Percentiles rank a stretch among this genome's conserved stretches.
Evolutionary conservation across 2,113 vertebrate species (phyloP).

Genomic region (Acrocephalus kingi): DNA sequence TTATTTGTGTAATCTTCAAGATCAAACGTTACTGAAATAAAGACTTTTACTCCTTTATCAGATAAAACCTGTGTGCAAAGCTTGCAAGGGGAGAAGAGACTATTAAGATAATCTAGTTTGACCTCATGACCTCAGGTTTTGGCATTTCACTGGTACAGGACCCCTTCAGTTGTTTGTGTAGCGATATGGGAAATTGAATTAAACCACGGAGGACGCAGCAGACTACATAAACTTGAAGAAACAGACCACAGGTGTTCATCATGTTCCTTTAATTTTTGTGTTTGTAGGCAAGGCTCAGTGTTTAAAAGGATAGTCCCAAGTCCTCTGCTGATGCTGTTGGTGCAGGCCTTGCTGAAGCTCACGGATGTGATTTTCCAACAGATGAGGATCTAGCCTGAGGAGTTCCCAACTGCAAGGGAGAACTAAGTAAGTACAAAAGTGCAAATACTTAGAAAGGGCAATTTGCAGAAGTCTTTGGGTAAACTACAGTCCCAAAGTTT

Average conservation of each 20-base stretch:
- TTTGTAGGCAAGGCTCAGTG: neutral
- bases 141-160: neutral
- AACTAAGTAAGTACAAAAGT: neutral
- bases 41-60: neutral
- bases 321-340: neutral
- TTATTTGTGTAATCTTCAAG: neutral
- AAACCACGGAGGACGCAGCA: neutral
- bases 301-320: neutral
- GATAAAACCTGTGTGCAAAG: neutral
- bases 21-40: constrained; percentile 22
- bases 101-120: neutral
- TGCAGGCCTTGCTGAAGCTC: neutral
- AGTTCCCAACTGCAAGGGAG: neutral
- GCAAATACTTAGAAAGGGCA: neutral
- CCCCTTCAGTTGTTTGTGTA: neutral
- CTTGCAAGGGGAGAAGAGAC: neutral
- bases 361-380: neutral
- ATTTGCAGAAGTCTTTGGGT: neutral
- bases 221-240: neutral
- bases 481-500: neutral
- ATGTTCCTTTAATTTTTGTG: constrained; percentile 23
- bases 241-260: neutral
- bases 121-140: constrained; percentile 13
- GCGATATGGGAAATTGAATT: neutral
- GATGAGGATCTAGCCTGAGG: neutral